Percentiles rank a stretch among this genome's conserved stretches.
phyloP scores from a whole-genome alignment of 2,888 invertebrate genomes.

The Phalera bucephala region DNA sequence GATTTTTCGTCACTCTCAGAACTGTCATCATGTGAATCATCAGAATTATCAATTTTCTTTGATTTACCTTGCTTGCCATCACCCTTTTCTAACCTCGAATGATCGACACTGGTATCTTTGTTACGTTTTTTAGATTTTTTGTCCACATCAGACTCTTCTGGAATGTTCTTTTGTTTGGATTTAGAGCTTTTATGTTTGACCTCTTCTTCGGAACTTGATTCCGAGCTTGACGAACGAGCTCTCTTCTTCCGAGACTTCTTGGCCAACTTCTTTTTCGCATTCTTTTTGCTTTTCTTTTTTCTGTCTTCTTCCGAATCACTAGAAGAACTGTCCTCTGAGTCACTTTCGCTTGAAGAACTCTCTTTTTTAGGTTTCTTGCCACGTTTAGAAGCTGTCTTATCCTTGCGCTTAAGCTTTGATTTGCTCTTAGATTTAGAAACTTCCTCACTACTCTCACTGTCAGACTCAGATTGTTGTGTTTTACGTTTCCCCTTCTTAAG shows the following conservation, averaged over 20 bases:
- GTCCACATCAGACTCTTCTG: constrained; percentile 71
- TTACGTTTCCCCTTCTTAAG: constrained; percentile 77
- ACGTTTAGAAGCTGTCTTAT: constrained; percentile 83
- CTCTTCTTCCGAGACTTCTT: constrained; percentile 76
- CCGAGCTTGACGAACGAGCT: constrained; percentile 74
- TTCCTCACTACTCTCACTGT: constrained; percentile 74
- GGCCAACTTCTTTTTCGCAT: constrained; percentile 68
- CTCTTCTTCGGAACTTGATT: constrained; percentile 79
- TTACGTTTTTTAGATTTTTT: constrained; percentile 69
- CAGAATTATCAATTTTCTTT: constrained; percentile 68
- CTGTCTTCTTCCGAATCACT: constrained; percentile 78
- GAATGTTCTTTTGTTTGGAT: constrained; percentile 74
- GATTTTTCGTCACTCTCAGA: constrained; percentile 79
- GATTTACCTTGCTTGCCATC: constrained; percentile 59
- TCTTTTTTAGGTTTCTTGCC: constrained; percentile 75
- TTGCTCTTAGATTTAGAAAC: constrained; percentile 69
- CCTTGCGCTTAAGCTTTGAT: constrained; percentile 74
- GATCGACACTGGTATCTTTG: constrained; percentile 65
- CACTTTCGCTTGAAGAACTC: constrained; percentile 75
- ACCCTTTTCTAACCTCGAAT: constrained; percentile 60
- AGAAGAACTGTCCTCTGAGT: constrained; percentile 76
- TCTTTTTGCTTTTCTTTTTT: constrained; percentile 78
- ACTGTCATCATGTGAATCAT: constrained; percentile 70
- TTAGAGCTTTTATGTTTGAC: constrained; percentile 73
- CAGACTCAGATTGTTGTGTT: constrained; percentile 75